These are phyloP conservation scores for Lepisosteus oculatus DNA, from an alignment of 2,113 vertebrate species.

Conservation along the genomic window DNA sequence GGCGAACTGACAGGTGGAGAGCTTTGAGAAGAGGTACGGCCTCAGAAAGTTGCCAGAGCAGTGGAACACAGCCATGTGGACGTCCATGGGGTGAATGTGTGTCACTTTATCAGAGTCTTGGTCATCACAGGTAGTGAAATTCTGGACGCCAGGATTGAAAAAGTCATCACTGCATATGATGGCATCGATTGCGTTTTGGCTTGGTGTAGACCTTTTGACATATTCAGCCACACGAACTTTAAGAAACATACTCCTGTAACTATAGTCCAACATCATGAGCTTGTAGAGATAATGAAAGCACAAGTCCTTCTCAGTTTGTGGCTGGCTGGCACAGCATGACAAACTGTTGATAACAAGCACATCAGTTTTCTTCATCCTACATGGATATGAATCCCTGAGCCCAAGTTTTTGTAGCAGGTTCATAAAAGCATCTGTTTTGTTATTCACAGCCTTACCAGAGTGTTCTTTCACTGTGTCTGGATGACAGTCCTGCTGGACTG, in stretches of 20 bases:
- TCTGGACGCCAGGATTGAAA: too few relatives aligned
- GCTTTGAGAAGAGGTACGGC: constrained; percentile 41
- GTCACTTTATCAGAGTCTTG: background rate
- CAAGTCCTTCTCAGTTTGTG: constrained; percentile 32
- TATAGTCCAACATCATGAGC: constrained; percentile 40
- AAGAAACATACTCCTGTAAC: constrained; percentile 3
- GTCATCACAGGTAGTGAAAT: too few relatives aligned
- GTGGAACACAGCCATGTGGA: constrained; percentile 51
- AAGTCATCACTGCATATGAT: too few relatives aligned
- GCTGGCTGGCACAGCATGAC: constrained; percentile 30
- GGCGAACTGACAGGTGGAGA: constrained; percentile 49
- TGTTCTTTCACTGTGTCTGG: background rate
- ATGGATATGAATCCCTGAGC: constrained; percentile 38
- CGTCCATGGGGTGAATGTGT: constrained; percentile 43
- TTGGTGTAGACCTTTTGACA: too few relatives aligned
- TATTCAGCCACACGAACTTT: too few relatives aligned
- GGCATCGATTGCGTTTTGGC: too few relatives aligned
- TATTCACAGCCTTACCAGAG: background rate
- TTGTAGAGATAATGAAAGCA: constrained; percentile 44
- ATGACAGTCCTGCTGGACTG: too few relatives aligned
- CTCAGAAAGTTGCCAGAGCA: constrained; percentile 50
- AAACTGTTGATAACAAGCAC: constrained; percentile 37
- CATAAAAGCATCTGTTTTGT: background rate
- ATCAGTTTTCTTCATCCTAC: constrained; percentile 32
- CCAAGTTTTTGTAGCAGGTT: constrained; percentile 40